These are phyloP conservation scores for Cydia amplana DNA, from an alignment of 1,140 invertebrate species.

Conservation along the genomic window DNA sequence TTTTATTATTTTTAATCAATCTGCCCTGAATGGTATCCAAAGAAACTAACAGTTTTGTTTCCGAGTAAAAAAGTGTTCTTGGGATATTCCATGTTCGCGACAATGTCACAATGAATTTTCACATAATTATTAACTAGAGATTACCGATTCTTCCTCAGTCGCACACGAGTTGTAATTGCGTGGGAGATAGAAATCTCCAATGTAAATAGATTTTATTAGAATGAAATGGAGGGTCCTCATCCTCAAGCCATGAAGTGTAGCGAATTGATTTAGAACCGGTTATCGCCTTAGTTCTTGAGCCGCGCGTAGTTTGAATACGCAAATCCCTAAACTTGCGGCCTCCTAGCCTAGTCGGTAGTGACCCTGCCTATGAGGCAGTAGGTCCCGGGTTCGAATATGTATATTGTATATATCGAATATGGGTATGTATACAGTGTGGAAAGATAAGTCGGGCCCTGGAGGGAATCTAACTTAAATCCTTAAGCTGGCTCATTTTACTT, in stretches of 20 bases:
- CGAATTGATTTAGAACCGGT: neutral
- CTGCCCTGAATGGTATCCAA: neutral
- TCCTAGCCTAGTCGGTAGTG: too few relatives aligned
- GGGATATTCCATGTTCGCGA: constrained; percentile 9
- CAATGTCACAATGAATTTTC: constrained; percentile 16
- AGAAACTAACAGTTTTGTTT: constrained; percentile 15
- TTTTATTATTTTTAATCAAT: neutral
- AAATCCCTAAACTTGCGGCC: too few relatives aligned
- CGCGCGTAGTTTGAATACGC: too few relatives aligned
- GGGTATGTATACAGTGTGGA: too few relatives aligned
- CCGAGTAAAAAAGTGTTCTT: constrained; percentile 13
- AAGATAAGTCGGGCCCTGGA: too few relatives aligned
- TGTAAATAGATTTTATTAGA: constrained; percentile 16
- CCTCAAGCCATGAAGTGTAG: neutral
- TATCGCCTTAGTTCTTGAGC: too few relatives aligned
- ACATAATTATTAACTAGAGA: constrained; percentile 25
- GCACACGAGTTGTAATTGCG: constrained; percentile 24
- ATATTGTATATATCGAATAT: too few relatives aligned
- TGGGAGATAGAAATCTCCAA: constrained; percentile 23
- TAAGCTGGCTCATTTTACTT: too few relatives aligned
- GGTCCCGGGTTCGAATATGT: too few relatives aligned
- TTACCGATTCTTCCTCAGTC: constrained; percentile 19
- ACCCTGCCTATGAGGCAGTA: too few relatives aligned
- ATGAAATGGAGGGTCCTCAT: constrained; percentile 8
- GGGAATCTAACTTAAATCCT: too few relatives aligned